Conservation (phyloP, 2,888 invertebrate genomes). For the Geophilus truncorum region DNA sequence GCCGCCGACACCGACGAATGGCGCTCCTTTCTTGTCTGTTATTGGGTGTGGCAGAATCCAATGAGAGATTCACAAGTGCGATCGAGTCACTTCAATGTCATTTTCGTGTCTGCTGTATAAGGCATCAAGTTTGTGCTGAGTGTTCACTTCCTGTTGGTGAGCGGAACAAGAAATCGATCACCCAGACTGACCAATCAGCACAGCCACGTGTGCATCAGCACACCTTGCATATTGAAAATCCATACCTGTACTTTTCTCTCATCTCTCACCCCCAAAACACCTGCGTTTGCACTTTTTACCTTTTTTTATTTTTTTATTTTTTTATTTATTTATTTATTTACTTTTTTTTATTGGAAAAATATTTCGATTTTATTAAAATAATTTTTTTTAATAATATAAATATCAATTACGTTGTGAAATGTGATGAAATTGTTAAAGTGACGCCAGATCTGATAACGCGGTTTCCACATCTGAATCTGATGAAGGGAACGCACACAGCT, state of each 20-base stretch:
- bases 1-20: not conserved
- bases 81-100: constrained; percentile 7
- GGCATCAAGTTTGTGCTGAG: constrained; percentile 13
- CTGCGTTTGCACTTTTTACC: not conserved
- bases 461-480: not conserved
- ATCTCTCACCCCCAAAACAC: not conserved
- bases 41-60: constrained; percentile 27
- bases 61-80: constrained; percentile 23
- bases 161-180: constrained; percentile 13
- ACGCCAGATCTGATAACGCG: not conserved
- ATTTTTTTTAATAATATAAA: no score
- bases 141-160: constrained; percentile 13
- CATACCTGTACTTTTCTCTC: not conserved
- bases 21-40: not conserved
- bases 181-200: constrained; percentile 1
- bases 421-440: constrained; percentile 3
- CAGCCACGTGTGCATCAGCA: not conserved
- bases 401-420: not conserved
- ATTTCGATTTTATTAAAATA: no score
- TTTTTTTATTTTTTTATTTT: not conserved
- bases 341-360: no score
- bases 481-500: constrained; percentile 21
- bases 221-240: constrained; percentile 21
- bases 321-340: not conserved
- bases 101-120: constrained; percentile 6